Percentiles rank a stretch among this genome's conserved stretches.
Conservation (phyloP, 2,888 invertebrate genomes). For the Drosophila quasianomalipes region DNA sequence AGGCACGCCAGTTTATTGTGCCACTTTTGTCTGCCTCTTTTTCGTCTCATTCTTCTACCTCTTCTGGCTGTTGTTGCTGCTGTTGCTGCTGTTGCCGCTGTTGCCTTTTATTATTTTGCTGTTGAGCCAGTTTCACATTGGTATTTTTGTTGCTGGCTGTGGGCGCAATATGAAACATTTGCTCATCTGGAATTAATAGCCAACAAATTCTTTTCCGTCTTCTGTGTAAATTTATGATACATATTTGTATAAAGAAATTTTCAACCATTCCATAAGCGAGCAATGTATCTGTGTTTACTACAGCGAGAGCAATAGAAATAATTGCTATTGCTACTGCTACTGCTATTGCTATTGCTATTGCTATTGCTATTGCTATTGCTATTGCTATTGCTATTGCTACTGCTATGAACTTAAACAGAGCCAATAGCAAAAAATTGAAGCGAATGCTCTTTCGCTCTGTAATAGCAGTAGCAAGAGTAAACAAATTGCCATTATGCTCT, state of each 20-base stretch:
- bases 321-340: not conserved
- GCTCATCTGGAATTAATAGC: constrained; percentile 33
- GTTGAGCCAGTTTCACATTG: constrained; percentile 29
- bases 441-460: not conserved
- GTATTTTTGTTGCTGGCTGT: constrained; percentile 9
- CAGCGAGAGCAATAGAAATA: not conserved
- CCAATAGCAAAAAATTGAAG: not conserved
- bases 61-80: not conserved
- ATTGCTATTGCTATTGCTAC: not conserved
- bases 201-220: constrained; percentile 41
- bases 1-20: constrained; percentile 70
- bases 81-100: not conserved
- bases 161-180: constrained; percentile 43
- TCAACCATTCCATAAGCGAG: not conserved
- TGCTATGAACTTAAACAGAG: not conserved
- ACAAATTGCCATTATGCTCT: not conserved
- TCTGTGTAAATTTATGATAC: not conserved
- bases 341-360: not conserved
- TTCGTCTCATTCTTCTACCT: constrained; percentile 8
- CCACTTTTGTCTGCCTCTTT: constrained; percentile 39
- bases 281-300: not conserved
- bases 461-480: not conserved
- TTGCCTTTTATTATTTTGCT: constrained; percentile 13
- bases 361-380: not conserved
- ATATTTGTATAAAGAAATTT: not conserved